Conservation (phyloP, 2,888 invertebrate species). For the Agonum fuliginosum region DNA sequence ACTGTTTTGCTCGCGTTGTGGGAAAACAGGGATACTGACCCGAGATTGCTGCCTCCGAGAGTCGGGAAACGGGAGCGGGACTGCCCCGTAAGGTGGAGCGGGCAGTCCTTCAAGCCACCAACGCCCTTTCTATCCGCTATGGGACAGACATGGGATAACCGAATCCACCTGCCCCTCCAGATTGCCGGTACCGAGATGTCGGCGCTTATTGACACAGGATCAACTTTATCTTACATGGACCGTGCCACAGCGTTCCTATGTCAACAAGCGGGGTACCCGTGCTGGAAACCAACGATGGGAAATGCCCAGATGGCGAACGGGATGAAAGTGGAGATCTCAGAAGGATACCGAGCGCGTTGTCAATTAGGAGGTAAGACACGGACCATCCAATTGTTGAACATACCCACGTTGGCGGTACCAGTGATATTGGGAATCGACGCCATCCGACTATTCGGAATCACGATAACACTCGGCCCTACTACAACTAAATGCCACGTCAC, state of each 20-base stretch:
- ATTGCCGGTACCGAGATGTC: neutral
- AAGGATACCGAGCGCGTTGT: neutral
- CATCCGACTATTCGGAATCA: too few relatives aligned
- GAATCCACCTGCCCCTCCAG: neutral
- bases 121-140: neutral
- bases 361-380: too few relatives aligned
- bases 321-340: neutral
- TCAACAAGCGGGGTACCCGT: too few relatives aligned
- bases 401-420: neutral
- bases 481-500: neutral
- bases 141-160: neutral
- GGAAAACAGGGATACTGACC: too few relatives aligned
- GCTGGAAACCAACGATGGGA: too few relatives aligned
- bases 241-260: too few relatives aligned
- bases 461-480: too few relatives aligned
- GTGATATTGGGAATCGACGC: slow-evolving; percentile 17
- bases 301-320: neutral
- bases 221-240: neutral
- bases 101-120: too few relatives aligned
- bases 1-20: too few relatives aligned
- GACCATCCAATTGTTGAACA: neutral
- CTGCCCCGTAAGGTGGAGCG: too few relatives aligned
- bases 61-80: too few relatives aligned
- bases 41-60: too few relatives aligned
- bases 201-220: slow-evolving; percentile 1